Evolutionary conservation across 2,113 vertebrate genomes (phyloP), one percentile per base, ranked within the genome.

Genomic region (Anolis sagrei): DNA sequence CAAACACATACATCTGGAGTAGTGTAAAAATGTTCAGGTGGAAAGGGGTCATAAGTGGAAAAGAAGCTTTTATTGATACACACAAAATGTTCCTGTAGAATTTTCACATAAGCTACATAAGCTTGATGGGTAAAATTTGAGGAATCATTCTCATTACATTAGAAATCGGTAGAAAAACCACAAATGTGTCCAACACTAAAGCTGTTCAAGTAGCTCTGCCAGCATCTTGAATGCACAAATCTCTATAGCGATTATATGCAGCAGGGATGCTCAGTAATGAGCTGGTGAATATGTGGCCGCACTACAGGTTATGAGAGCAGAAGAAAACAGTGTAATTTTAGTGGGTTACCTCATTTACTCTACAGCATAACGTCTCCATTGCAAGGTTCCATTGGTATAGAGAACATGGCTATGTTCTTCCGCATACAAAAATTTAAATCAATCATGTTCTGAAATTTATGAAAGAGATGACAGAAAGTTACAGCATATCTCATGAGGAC

Each of bases 81-180:
- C 0, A 0, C 8, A 1, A 70, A 87, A 77, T 70, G 49, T 36
- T 61, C 10, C n/a, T 62, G 32, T 76, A 49, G 34, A 49, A 49
- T 75, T n/a, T 68, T 54, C 39, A 78, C 16, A 5, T 0, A 0
- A 49, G 69, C 73, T 70, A 54, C 49, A 74, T 0, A 7, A 83
- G 34, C 29, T 36, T 75, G 76, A 51, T 79, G 61, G 0, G 49
- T 18, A 5, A 21, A 54, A 89, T 76, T 19, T 39, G 0, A 83
- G 0, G 21, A 93, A 92, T 83, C 86, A 61, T 64, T 0, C 0
- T 66, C 89, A 82, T 13, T 19, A 88, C 90, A 72, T 68, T 87
- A 49, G 75, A 90, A 93, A 87, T 88, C 76, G 83, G 88, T 58
- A 74, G 10, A 58, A 86, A 89, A 93, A 88, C 86, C 86, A 85